Conservation (phyloP, 92 coral and sea anemone genomes). For the Virgularia gustaviana region DNA sequence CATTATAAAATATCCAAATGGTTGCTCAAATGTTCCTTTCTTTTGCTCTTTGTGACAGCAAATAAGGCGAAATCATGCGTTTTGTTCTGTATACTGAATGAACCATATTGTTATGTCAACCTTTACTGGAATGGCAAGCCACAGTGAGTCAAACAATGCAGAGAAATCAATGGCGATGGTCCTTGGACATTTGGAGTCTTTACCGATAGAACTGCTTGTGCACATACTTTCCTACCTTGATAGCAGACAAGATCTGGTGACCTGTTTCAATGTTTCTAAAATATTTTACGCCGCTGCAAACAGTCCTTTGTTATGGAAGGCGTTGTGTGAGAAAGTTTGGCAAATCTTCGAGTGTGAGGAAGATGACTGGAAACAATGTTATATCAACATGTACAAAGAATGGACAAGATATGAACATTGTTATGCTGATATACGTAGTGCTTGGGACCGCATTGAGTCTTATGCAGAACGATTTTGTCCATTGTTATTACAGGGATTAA, state of each 20-base stretch:
- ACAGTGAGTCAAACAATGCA: slow-evolving; percentile 35
- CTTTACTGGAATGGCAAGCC: slow-evolving; percentile 2
- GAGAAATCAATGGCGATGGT: slow-evolving; percentile 20
- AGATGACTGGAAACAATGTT: slow-evolving; percentile 71
- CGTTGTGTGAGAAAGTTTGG: slow-evolving; percentile 83
- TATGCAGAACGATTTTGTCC: slow-evolving; percentile 70
- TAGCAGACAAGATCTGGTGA: slow-evolving; percentile 55
- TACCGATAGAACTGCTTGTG: slow-evolving; percentile 73
- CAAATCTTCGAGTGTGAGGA: slow-evolving; percentile 54
- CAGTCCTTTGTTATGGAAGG: slow-evolving; percentile 67
- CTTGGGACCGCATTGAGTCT: slow-evolving; percentile 83
- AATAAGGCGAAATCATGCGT: no score
- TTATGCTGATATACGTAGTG: slow-evolving; percentile 74
- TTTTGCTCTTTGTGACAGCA: no score
- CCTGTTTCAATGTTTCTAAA: slow-evolving; percentile 70
- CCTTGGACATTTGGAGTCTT: slow-evolving; percentile 22
- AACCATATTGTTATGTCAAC: neutral
- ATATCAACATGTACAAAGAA: slow-evolving; percentile 37
- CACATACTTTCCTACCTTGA: slow-evolving; percentile 74
- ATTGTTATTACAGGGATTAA: slow-evolving; percentile 58
- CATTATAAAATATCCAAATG: no score
- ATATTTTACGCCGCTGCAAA: slow-evolving; percentile 65
- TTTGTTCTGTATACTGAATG: neutral
- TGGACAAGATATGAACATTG: slow-evolving; percentile 86
- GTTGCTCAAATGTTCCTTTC: no score